Percentiles rank a stretch among this genome's conserved stretches.
These are phyloP conservation scores for Reticulitermes lucifugus DNA, from an alignment of 2,888 invertebrate species.

Conservation along the genomic window DNA sequence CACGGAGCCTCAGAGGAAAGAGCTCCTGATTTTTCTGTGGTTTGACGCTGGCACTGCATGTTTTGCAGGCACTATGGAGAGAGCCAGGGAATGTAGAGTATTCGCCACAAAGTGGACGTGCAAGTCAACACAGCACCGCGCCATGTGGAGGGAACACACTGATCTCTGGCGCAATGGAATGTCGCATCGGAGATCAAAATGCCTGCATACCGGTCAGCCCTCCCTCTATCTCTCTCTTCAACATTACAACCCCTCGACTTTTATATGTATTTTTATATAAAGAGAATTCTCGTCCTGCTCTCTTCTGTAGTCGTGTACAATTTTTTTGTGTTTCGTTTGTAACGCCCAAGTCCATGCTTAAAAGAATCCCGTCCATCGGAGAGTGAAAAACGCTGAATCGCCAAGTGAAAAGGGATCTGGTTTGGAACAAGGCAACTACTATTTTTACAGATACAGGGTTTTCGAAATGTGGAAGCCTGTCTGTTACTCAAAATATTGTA, in stretches of 20 bases:
- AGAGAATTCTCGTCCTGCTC: constrained; percentile 6
- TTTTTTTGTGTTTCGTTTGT: constrained; percentile 18
- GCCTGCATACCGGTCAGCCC: constrained; percentile 45
- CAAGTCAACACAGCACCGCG: not conserved
- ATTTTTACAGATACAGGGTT: constrained; percentile 12
- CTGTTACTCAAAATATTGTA: too few species aligned
- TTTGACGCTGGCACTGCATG: constrained; percentile 2
- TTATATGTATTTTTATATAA: constrained; percentile 31
- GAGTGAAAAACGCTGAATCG: constrained; percentile 11
- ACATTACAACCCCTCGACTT: not conserved
- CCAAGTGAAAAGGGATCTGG: constrained; percentile 15
- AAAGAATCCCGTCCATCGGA: constrained; percentile 37
- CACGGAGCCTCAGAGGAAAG: too few species aligned
- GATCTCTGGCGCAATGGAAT: constrained; percentile 40
- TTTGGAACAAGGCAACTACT: constrained; percentile 1
- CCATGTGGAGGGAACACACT: constrained; percentile 6
- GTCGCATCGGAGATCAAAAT: constrained; percentile 50
- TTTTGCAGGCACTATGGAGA: constrained; percentile 37
- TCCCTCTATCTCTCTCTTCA: not conserved
- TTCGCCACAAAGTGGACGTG: constrained; percentile 28
- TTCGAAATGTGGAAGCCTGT: not conserved
- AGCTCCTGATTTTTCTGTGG: too few species aligned
- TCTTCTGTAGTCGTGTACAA: not conserved
- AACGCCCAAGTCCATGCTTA: constrained; percentile 33
- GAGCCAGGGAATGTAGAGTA: constrained; percentile 27